Base-by-base conservation (phyloP, 2,797 vertebrate species). In the Morelia viridis region DNA sequence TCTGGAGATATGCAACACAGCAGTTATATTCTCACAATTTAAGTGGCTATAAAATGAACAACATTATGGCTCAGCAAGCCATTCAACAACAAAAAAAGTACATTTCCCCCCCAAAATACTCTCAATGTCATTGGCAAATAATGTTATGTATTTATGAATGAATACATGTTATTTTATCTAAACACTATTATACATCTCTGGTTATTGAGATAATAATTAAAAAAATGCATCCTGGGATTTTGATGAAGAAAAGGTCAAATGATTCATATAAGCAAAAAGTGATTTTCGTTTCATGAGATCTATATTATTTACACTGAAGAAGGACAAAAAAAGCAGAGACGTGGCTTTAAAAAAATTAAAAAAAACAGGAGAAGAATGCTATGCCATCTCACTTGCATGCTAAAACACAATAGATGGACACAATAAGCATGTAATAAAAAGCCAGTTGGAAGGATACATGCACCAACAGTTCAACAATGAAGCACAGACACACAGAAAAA, bases 401-500 rank as follows among this genome's bases (percentile, higher is more conserved):
- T 90, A 91, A 80, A 64, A 80, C 56, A 93, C 12, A 89, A 84
- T 85, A 35, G 28, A 95, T 3, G 92, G 64, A 91, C 9, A 46
- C 84, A 91, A 13, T 22, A 46, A 85, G 91, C 92, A 89, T 90
- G 1, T 3, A 56, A 90, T 24, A 88, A 80, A 83, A 17, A 56
- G 56, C 89, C 12, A 31, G 41, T 68, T 89, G 60, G 68, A 89
- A 93, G 60, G 60, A 53, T 87, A 92, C 95, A 95, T 50, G 41
- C 93, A 90, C 76, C 50, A 61, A 87, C 24, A 87, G 65, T 64
- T 62, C 87, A 5, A 93, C 35, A 92, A 89, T 1, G 9, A 41
- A 93, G 93, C 91, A 13, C 91, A 94, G 89, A 64, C 91, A 91
- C 87, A 53, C 19, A 92, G 61, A 31, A 93, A 93, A 41, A 46